A percentile compares a stretch with the other conserved stretches of the same genome.
These are phyloP conservation scores for Formica aserva DNA, from an alignment of 2,888 invertebrate species.

Conservation along the genomic window DNA sequence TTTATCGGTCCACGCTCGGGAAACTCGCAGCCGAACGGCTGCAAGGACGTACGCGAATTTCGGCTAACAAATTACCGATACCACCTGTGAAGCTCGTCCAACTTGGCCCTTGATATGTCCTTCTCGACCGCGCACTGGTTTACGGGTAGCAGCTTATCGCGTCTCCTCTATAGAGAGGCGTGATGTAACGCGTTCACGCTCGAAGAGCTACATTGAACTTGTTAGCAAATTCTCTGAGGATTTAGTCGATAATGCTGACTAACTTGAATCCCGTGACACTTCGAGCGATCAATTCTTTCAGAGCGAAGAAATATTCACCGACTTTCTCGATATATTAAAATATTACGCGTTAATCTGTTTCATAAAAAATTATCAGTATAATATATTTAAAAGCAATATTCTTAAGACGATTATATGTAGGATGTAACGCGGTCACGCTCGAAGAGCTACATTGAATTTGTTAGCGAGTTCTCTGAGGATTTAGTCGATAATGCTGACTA, in stretches of 20 bases:
- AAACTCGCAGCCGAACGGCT: slow-evolving; percentile 55
- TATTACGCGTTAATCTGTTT: not conserved
- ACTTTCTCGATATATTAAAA: not conserved
- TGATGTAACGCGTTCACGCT: slow-evolving; percentile 42
- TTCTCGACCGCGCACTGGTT: slow-evolving; percentile 32
- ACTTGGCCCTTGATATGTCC: slow-evolving; percentile 41
- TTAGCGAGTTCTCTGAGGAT: slow-evolving; percentile 41
- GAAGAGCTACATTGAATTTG: slow-evolving; percentile 36
- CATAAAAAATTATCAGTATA: not conserved
- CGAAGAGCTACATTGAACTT: slow-evolving; percentile 35
- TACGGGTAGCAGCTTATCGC: slow-evolving; percentile 49
- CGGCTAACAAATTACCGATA: slow-evolving; percentile 60
- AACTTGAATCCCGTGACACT: not conserved
- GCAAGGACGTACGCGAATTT: slow-evolving; percentile 30
- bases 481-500: slow-evolving; percentile 15
- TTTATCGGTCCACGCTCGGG: slow-evolving; percentile 71
- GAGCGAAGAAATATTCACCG: not conserved
- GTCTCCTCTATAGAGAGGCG: slow-evolving; percentile 17
- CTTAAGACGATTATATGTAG: not conserved
- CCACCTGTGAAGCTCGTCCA: slow-evolving; percentile 44
- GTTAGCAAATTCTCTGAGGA: slow-evolving; percentile 39
- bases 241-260: slow-evolving; percentile 23
- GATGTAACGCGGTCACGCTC: slow-evolving; percentile 19
- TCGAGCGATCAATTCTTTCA: not conserved
- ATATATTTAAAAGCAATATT: not conserved